phyloP scores from a whole-genome alignment of 2,888 invertebrate genomes.

The Eupithecia pulchellata region DNA sequence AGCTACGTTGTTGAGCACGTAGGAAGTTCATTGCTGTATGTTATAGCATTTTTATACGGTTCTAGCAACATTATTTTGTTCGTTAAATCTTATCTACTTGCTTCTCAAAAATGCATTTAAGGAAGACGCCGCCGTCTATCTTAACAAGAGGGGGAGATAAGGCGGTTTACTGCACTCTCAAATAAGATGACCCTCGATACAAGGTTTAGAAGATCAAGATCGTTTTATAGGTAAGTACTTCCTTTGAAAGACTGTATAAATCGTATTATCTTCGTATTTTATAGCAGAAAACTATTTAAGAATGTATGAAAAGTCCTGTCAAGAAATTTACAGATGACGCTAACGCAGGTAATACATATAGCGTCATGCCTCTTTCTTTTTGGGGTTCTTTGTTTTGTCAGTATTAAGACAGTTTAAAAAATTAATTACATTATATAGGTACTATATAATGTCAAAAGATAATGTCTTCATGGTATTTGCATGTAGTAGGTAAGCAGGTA shows the following conservation, averaged over 20 bases:
- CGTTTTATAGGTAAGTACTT: constrained; percentile 21
- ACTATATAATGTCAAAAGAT: too few relatives aligned
- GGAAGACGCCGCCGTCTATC: constrained; percentile 70
- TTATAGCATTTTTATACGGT: constrained; percentile 52
- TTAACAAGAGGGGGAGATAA: constrained; percentile 77
- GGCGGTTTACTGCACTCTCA: constrained; percentile 70
- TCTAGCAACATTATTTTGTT: constrained; percentile 62
- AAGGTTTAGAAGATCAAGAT: constrained; percentile 32
- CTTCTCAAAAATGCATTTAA: constrained; percentile 73
- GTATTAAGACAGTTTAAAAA: too few relatives aligned
- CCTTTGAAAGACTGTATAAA: constrained; percentile 14
- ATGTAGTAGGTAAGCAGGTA: background rate
- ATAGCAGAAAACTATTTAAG: background rate
- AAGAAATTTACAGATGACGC: background rate
- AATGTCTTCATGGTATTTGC: background rate
- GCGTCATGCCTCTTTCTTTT: too few relatives aligned
- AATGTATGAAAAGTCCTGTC: background rate
- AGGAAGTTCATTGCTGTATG: constrained; percentile 42
- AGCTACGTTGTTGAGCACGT: constrained; percentile 37
- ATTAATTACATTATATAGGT: too few relatives aligned
- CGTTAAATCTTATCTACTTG: constrained; percentile 74
- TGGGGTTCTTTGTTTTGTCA: too few relatives aligned
- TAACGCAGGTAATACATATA: too few relatives aligned
- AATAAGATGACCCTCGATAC: constrained; percentile 60
- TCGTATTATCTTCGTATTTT: background rate